Percentiles rank a stretch among this genome's conserved stretches.
These are phyloP conservation scores for Anguilla megastoma DNA, from an alignment of 2,797 vertebrate species.

Conservation along the genomic window DNA sequence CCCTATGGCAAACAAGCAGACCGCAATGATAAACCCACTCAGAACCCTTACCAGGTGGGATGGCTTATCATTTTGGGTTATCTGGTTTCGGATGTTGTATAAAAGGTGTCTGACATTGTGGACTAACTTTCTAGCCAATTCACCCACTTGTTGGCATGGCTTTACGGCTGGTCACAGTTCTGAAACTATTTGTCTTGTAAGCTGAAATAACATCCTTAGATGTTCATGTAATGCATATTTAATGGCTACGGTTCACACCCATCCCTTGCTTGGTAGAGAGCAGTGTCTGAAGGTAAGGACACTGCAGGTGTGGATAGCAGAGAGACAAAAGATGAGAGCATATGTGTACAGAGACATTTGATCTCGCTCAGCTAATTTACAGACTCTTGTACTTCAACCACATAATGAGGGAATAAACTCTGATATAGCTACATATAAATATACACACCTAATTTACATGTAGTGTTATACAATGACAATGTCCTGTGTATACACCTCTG, in stretches of 20 bases:
- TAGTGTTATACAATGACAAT: background rate
- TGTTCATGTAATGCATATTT: background rate
- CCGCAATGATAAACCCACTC: background rate
- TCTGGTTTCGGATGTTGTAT: background rate
- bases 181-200: background rate
- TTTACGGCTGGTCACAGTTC: background rate
- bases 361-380: background rate
- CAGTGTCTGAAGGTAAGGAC: background rate
- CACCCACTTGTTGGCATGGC: background rate
- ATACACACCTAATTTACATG: background rate
- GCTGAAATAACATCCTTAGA: background rate
- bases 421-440: background rate
- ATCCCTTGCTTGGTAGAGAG: background rate
- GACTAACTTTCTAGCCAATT: background rate
- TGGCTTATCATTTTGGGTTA: background rate
- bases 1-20: conserved; percentile 28
- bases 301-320: background rate
- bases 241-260: background rate
- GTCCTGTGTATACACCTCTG: background rate
- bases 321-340: background rate
- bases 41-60: background rate
- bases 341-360: background rate
- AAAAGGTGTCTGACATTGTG: background rate
- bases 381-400: background rate
- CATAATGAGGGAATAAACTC: background rate